phyloP scores from a whole-genome alignment of 1,140 invertebrate genomes.

The Cydia amplana region DNA sequence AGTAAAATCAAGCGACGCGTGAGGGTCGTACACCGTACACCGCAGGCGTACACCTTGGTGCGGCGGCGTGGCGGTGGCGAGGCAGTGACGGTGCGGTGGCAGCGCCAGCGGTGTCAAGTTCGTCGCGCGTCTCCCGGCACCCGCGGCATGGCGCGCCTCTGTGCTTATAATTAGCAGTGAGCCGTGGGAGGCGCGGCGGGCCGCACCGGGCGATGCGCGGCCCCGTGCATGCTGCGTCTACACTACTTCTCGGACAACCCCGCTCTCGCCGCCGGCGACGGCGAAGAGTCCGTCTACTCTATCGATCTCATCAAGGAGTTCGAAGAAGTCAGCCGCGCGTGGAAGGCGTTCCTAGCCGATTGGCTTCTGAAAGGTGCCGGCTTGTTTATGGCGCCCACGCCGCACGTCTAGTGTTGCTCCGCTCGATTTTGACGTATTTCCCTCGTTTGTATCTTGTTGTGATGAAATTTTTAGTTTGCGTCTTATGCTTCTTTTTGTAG shows the following conservation, averaged over 20 bases:
- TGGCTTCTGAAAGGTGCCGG: constrained; percentile 85
- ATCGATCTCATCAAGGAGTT: constrained; percentile 92
- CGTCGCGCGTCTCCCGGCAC: constrained; percentile 42
- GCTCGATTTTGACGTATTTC: constrained; percentile 45
- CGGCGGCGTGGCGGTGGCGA: constrained; percentile 3
- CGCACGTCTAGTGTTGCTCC: constrained; percentile 39
- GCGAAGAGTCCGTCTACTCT: constrained; percentile 84
- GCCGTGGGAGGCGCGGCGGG: constrained; percentile 67
- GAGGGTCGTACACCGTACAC: not conserved
- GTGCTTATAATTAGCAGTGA: constrained; percentile 69
- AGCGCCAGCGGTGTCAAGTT: constrained; percentile 50
- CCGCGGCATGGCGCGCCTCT: constrained; percentile 37
- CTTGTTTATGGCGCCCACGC: constrained; percentile 65
- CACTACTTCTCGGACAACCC: constrained; percentile 89
- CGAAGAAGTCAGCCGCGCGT: constrained; percentile 85
- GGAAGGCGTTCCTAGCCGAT: constrained; percentile 86
- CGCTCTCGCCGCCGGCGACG: constrained; percentile 80
- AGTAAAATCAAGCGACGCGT: not conserved
- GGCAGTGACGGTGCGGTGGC: constrained; percentile 42
- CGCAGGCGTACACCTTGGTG: not conserved
- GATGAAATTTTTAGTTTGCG: not conserved
- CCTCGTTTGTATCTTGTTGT: constrained; percentile 3
- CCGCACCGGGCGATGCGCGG: constrained; percentile 66
- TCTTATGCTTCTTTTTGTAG: not conserved
- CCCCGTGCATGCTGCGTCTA: constrained; percentile 84